Base-by-base conservation (phyloP, 2,797 vertebrate species). In the Rhadinocentrus ornatus region DNA sequence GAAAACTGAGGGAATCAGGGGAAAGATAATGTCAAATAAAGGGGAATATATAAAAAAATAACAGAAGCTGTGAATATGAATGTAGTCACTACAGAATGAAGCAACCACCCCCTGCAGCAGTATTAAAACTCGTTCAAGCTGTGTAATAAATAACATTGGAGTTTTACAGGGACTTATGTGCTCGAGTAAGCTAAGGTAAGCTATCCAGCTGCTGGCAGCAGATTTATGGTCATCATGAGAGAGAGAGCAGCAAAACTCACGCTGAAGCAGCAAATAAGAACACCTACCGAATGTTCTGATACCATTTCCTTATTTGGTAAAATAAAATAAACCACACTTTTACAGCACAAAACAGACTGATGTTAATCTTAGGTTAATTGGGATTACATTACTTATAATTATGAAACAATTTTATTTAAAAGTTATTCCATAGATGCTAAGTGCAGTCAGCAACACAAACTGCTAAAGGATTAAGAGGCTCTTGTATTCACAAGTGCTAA, bases 161-260 rank as follows among this genome's bases (percentile, higher is more conserved):
- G 64, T 56, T 44, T 66, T 66, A 39, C 12, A 55, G 27, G 39
- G 64, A 55, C 44, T 55, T 55, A 55, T 66, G 53, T 56, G 53
- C 24, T 26, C 37, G 12, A 35, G n/a, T 52, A 34, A 64, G 22
- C 34, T 29, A 65, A 24, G 39, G 39, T 31, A 55, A 29, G 39
- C 26, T 66, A 57, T 32, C 64, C 64, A 66, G 64, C 64, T 44
- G 65, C 65, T 57, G 65, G 54, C 54, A 46, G 41, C 29, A 48
- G 50, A 67, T 66, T 48, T 66, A 35, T 48, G 15, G 35, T 66
- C 37, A 35, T 24, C 27, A 24, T 12, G 20, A 27, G 22, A 73
- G 31, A 61, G 22, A 34, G 1, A 55, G 56, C 10, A 1, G 24
- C 9, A 62, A 22, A 57, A 10, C 39, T 3, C 24, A 31, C 0